Conservation (phyloP, 2,797 vertebrate species). For the Sylvia borin region DNA sequence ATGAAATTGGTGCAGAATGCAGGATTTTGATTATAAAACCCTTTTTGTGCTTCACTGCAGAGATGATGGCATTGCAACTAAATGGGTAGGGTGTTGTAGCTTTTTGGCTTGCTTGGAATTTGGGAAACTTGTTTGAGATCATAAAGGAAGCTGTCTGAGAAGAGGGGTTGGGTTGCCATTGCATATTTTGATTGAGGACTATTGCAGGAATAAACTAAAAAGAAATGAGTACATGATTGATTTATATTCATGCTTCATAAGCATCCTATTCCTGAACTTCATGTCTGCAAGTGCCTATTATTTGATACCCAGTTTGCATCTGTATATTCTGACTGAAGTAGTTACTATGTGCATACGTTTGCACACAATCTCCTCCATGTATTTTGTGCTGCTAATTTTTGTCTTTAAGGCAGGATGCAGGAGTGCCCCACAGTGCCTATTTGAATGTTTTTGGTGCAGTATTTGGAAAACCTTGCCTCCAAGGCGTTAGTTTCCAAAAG, state of each 20-base stretch:
- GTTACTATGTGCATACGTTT: not conserved
- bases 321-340: not conserved
- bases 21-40: not conserved
- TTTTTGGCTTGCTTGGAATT: not conserved
- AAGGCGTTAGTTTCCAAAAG: not conserved
- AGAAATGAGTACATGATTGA: not conserved
- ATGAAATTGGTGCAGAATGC: not conserved
- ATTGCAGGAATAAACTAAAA: not conserved
- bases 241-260: not conserved
- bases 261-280: not conserved
- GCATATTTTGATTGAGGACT: not conserved
- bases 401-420: not conserved
- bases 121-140: not conserved
- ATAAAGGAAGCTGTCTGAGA: not conserved
- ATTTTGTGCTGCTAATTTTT: not conserved
- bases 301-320: not conserved
- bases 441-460: not conserved
- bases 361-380: not conserved
- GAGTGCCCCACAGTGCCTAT: not conserved
- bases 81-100: not conserved
- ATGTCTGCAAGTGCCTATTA: fast-evolving
- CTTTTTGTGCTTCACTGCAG: not conserved
- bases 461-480: not conserved
- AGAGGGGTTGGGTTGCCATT: not conserved
- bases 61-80: not conserved